Conservation (phyloP, 1,140 invertebrate species). For the Neodiprion pinetum region DNA sequence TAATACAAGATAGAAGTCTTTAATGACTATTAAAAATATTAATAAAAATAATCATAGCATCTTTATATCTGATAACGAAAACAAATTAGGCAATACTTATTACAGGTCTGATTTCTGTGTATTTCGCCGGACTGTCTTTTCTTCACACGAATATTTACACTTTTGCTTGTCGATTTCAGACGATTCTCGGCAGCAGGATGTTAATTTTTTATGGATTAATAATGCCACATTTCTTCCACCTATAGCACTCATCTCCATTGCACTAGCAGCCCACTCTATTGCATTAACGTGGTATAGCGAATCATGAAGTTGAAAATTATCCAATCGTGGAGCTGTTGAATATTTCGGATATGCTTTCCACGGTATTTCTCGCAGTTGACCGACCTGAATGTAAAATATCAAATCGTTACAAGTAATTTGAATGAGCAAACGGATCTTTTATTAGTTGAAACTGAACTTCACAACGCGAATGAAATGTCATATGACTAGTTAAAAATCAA, state of each 20-base stretch:
- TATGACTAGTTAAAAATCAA: conserved; percentile 17
- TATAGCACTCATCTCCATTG: conserved; percentile 77
- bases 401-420: conserved; percentile 34
- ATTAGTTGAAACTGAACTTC: too few species aligned
- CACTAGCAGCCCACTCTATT: conserved; percentile 74
- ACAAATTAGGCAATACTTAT: background rate
- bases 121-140: background rate
- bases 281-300: conserved; percentile 71
- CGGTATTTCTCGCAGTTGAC: conserved; percentile 37
- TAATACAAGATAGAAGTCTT: background rate
- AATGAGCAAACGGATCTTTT: conserved; percentile 32
- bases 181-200: background rate
- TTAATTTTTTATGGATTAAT: conserved; percentile 57
- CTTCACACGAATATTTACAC: background rate
- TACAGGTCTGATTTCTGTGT: background rate
- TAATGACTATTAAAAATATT: conserved; percentile 4
- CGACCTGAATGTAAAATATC: conserved; percentile 34
- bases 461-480: too few species aligned
- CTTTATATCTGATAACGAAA: background rate
- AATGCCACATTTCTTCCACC: conserved; percentile 72
- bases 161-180: background rate
- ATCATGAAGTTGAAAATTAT: conserved; percentile 66
- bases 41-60: background rate
- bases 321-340: conserved; percentile 46
- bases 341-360: conserved; percentile 76